Evolutionary conservation across 2,797 vertebrate species (phyloP).

Genomic region (Neostethus bicornis): DNA sequence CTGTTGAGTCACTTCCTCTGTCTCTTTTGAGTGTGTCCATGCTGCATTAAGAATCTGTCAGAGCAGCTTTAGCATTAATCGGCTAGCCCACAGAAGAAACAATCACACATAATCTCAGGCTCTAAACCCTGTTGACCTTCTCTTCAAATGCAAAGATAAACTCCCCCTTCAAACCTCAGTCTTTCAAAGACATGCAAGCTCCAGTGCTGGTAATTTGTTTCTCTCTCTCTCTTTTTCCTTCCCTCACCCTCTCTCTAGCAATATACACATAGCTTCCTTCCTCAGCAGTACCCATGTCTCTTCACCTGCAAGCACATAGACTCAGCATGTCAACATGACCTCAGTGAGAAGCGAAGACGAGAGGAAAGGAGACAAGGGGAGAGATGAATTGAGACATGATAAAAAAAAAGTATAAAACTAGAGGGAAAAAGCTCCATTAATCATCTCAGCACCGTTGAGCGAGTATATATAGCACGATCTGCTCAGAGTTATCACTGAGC

Average conservation of each 20-base stretch:
- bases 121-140: constrained; percentile 77
- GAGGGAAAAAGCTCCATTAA: constrained; percentile 55
- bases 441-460: constrained; percentile 62
- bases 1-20: constrained; percentile 46
- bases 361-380: constrained; percentile 6
- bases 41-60: constrained; percentile 75
- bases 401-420: constrained; percentile 16
- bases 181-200: constrained; percentile 44
- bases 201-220: constrained; percentile 29
- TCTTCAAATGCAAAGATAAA: constrained; percentile 70
- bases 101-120: constrained; percentile 73
- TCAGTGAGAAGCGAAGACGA: constrained; percentile 46
- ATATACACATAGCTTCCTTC: constrained; percentile 55
- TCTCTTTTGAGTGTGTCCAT: constrained; percentile 70
- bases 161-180: constrained; percentile 62
- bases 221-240: constrained; percentile 5
- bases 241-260: constrained; percentile 20
- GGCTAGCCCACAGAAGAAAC: constrained; percentile 70
- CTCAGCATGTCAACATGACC: constrained; percentile 68
- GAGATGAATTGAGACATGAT: constrained; percentile 8
- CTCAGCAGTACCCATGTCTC: constrained; percentile 60
- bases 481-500: constrained; percentile 69
- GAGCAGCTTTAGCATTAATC: constrained; percentile 77
- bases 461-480: constrained; percentile 66
- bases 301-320: constrained; percentile 66